Evolutionary conservation across 2,797 vertebrate genomes (phyloP), one percentile per base, ranked within the genome.

Genomic region (Serranus cabrilla): DNA sequence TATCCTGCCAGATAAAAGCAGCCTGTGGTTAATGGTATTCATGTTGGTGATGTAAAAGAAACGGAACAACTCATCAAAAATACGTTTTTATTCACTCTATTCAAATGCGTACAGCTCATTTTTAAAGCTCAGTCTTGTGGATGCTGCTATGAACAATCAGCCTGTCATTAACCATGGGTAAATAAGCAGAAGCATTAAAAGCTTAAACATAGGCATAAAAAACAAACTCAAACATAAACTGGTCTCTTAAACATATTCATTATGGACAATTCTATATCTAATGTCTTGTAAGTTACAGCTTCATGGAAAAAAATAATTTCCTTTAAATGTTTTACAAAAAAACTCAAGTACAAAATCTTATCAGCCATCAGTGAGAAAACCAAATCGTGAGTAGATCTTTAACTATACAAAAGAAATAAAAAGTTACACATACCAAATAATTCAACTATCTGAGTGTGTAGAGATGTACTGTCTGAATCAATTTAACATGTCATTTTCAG

Each of bases 11-110:
- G 23, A 55, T 64, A 18, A 56, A 23, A 5, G 3, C 20, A 13
- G 13, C 0, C 0, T 52, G 4, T 12, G 14, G 7, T 46, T 2
- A 52, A 13, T 5, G 17, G n/a, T 11, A 5, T 25, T 6, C 0
- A 1, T 49, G 39, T 34, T 21, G 27, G 27, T 49, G 10, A 11
- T 1, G 6, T 20, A 47, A 13, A 62, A 61, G 5, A 6, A 65
- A 57, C n/a, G 21, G 1, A 60, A 43, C 37, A 17, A 9, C 2
- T 63, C 12, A 58, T 59, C 4, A 72, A 63, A 17, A 51, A 18
- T 2, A 23, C 0, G 0, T 31, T 71, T 75, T 67, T 75, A 75
- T 71, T 78, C 12, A 46, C 1, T 8, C 2, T 11, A 56, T 31
- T 31, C 9, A 71, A 58, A 71, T 18, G 4, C 7, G 0, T 43